Evolutionary conservation across 2,888 invertebrate species (phyloP).

Genomic region (Entomobrya proxima): DNA sequence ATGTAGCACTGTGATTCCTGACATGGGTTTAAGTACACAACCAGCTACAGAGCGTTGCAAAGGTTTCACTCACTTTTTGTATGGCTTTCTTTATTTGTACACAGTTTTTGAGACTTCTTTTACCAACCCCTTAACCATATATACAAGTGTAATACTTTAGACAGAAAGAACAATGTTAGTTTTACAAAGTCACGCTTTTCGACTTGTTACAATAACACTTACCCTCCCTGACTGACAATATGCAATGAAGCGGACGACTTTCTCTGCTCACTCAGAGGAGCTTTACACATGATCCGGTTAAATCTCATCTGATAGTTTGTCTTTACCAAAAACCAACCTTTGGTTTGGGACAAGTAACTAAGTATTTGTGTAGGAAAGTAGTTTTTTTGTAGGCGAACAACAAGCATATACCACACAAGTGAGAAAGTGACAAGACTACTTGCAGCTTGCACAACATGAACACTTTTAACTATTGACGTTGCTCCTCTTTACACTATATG

Average conservation of each 20-base stretch:
- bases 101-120: constrained; percentile 14
- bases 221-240: constrained; percentile 36
- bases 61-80: constrained; percentile 45
- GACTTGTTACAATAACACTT: constrained; percentile 28
- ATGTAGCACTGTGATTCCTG: too few relatives aligned
- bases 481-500: constrained; percentile 43
- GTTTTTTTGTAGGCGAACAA: constrained; percentile 6
- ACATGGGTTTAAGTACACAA: too few relatives aligned
- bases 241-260: constrained; percentile 23
- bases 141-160: constrained; percentile 29
- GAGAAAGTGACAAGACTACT: constrained; percentile 56
- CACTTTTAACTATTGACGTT: constrained; percentile 54
- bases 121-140: constrained; percentile 33
- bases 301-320: constrained; percentile 63
- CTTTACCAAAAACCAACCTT: constrained; percentile 19
- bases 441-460: constrained; percentile 25
- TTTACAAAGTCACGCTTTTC: constrained; percentile 33
- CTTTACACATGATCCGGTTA: constrained; percentile 62
- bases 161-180: constrained; percentile 39
- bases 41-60: constrained; percentile 25
- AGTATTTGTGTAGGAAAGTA: constrained; percentile 10
- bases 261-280: constrained; percentile 28
- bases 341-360: constrained; percentile 1
- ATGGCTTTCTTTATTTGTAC: constrained; percentile 47
- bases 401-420: not conserved